Conservation (phyloP, 1,140 invertebrate species). For the Drosophila repleta region DNA sequence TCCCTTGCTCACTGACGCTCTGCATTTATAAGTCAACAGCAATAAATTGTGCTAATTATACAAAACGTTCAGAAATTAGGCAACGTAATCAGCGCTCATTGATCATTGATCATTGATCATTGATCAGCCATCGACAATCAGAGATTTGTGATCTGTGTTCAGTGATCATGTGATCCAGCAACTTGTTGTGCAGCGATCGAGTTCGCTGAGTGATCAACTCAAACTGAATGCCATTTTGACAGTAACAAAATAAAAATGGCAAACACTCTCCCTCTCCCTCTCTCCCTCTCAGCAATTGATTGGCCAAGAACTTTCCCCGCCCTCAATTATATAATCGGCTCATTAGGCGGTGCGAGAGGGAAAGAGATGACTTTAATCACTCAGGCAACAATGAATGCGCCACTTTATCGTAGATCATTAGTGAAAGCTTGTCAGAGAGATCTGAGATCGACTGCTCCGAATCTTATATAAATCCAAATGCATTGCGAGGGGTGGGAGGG, state of each 20-base stretch:
- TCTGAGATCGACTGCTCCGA: slow-evolving; percentile 1
- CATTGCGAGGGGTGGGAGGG: background rate
- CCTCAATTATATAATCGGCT: background rate
- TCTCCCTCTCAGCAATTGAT: background rate
- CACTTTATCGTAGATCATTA: slow-evolving; percentile 21
- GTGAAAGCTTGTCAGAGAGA: slow-evolving; percentile 36
- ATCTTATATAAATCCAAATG: slow-evolving; percentile 7
- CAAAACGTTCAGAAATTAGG: slow-evolving; percentile 8
- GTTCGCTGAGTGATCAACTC: background rate
- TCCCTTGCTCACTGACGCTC: too few species aligned
- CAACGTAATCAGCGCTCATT: background rate
- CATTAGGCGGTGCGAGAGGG: background rate
- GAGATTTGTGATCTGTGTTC: background rate
- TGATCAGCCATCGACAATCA: background rate
- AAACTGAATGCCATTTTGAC: background rate
- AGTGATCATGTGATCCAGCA: slow-evolving; percentile 15
- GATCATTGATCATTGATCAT: slow-evolving; percentile 5
- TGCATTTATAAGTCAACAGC: background rate
- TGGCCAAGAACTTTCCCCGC: slow-evolving; percentile 4
- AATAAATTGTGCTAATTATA: slow-evolving; percentile 23
- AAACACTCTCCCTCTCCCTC: too few species aligned
- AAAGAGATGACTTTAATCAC: slow-evolving; percentile 2
- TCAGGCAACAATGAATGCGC: too few species aligned
- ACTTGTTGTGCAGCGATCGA: background rate
- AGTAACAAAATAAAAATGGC: too few species aligned